Evolutionary conservation across 2,113 vertebrate species (phyloP).

Genomic region (Microtus richardsoni): DNA sequence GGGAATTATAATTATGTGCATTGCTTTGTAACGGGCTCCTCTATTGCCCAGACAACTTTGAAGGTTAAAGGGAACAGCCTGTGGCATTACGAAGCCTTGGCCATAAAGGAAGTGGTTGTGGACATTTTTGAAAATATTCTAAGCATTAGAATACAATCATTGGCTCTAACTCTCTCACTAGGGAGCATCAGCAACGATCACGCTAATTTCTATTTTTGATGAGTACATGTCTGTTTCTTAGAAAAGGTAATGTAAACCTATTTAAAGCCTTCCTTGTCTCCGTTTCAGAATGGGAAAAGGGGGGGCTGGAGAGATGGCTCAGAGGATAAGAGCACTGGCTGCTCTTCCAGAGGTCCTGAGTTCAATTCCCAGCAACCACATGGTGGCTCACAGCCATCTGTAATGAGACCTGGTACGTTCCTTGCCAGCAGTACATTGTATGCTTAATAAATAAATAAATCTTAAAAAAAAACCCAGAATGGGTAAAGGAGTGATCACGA

Average conservation of each 20-base stretch:
- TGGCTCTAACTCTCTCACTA: background rate
- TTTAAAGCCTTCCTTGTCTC: background rate
- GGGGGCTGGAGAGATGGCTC: too few relatives aligned
- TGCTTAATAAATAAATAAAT: too few relatives aligned
- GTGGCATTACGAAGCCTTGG: background rate
- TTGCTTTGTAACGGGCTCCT: slow-evolving; percentile 49
- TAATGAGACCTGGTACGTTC: too few relatives aligned
- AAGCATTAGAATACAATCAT: slow-evolving; percentile 35
- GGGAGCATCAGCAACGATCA: slow-evolving; percentile 13
- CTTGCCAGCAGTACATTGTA: too few relatives aligned
- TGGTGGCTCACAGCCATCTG: too few relatives aligned
- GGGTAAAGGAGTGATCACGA: background rate
- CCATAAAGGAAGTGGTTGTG: background rate
- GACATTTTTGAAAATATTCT: slow-evolving; percentile 33
- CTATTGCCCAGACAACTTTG: background rate
- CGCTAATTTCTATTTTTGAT: slow-evolving; percentile 53
- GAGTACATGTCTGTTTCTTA: background rate
- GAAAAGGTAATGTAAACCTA: background rate
- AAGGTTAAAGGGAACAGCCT: slow-evolving; percentile 57
- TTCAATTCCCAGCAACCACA: too few relatives aligned
- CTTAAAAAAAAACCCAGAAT: too few relatives aligned
- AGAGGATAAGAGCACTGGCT: too few relatives aligned
- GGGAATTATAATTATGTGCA: slow-evolving; percentile 47
- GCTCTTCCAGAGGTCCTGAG: too few relatives aligned
- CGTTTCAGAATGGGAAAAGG: slow-evolving; percentile 29